A percentile compares a stretch with the other conserved stretches of the same genome.
phyloP scores from a whole-genome alignment of 2,888 invertebrate species.

The Dendrolimus houi region DNA sequence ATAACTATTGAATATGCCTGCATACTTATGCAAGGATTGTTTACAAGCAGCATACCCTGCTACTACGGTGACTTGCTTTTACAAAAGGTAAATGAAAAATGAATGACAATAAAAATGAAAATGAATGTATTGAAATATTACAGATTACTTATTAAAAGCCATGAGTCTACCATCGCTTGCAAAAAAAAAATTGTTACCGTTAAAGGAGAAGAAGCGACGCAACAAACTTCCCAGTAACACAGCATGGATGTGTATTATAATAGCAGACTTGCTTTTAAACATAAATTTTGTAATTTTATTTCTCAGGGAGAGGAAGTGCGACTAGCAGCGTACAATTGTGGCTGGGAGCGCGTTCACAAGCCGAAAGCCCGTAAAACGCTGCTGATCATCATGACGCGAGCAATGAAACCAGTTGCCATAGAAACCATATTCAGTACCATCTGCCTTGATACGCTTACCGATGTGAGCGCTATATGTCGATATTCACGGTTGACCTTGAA shows the following conservation, averaged over 20 bases:
- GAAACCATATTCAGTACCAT: constrained; percentile 21
- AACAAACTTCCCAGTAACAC: no score
- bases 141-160: no score
- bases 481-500: no score
- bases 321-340: constrained; percentile 25
- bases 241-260: no score
- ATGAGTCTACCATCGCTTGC: no score
- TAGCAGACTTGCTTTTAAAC: no score
- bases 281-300: background rate
- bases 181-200: no score
- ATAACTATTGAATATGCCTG: background rate
- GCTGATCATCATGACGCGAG: constrained; percentile 17
- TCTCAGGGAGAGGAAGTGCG: constrained; percentile 26
- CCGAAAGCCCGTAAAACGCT: constrained; percentile 18
- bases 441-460: constrained; percentile 22
- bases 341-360: constrained; percentile 29
- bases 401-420: constrained; percentile 22
- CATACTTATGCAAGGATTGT: background rate
- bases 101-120: no score
- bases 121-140: no score
- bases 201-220: no score
- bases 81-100: background rate
- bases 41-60: background rate
- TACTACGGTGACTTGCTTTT: background rate
- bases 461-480: constrained; percentile 11